Percentiles rank a stretch among this genome's conserved stretches.
Conservation (phyloP, 2,113 vertebrate genomes). For the Delphinapterus leucas region DNA sequence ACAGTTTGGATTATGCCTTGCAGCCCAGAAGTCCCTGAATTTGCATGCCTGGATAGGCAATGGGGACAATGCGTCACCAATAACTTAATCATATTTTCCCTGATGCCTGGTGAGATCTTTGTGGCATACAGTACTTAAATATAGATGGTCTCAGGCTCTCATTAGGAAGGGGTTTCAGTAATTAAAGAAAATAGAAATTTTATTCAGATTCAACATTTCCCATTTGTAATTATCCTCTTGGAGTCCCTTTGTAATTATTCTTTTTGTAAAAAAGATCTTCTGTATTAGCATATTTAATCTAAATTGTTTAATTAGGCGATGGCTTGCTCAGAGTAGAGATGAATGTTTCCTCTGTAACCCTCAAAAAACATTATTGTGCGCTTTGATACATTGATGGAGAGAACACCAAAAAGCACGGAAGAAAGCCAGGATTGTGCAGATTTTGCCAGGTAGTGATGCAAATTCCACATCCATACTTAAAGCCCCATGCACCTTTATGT, state of each 20-base stretch:
- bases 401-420: background rate
- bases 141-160: conserved; percentile 71
- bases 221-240: conserved; percentile 80
- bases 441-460: conserved; percentile 47
- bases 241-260: conserved; percentile 80
- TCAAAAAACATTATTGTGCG: conserved; percentile 70
- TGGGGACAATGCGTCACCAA: conserved; percentile 24
- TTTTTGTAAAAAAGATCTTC: conserved; percentile 64
- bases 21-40: background rate
- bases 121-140: conserved; percentile 64
- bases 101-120: conserved; percentile 47
- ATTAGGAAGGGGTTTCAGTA: conserved; percentile 75
- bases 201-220: conserved; percentile 72
- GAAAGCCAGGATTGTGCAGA: background rate
- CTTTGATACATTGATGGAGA: conserved; percentile 49
- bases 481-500: conserved; percentile 35
- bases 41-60: background rate
- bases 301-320: conserved; percentile 81
- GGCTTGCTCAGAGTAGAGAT: conserved; percentile 80
- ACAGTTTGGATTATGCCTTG: background rate
- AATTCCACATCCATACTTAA: conserved; percentile 37
- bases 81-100: conserved; percentile 62
- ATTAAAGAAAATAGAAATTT: conserved; percentile 79
- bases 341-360: conserved; percentile 69
- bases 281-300: conserved; percentile 81